Evolutionary conservation across 92 coral and sea anemone species (phyloP).

Genomic region (Metridium senile): DNA sequence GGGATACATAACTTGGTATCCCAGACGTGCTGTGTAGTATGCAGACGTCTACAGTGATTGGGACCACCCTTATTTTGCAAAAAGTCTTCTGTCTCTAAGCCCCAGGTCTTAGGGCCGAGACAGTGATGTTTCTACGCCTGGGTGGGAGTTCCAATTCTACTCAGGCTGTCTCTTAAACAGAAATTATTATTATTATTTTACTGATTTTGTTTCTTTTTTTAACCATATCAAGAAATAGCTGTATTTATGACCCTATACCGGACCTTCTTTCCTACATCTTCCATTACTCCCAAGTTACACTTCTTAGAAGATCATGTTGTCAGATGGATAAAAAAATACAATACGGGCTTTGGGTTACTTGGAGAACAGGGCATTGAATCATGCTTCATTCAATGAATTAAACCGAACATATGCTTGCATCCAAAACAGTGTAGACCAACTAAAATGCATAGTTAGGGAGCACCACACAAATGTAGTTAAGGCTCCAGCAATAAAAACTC

Average conservation of each 20-base stretch:
- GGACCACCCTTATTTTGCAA: too few relatives aligned
- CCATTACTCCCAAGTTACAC: constrained; percentile 39
- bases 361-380: constrained; percentile 49
- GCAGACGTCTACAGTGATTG: too few relatives aligned
- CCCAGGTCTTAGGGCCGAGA: neutral
- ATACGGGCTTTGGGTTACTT: constrained; percentile 30
- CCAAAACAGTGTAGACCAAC: neutral
- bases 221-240: constrained; percentile 11
- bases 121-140: neutral
- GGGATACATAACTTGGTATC: too few relatives aligned
- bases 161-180: too few relatives aligned
- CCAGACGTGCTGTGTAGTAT: too few relatives aligned
- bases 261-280: constrained; percentile 8
- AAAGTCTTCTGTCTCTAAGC: too few relatives aligned
- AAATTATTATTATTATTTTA: neutral
- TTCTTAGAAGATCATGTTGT: constrained; percentile 28
- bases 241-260: constrained; percentile 19
- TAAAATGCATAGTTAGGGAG: constrained; percentile 10
- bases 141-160: too few relatives aligned
- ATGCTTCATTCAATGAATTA: constrained; percentile 28
- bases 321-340: constrained; percentile 22
- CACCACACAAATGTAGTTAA: constrained; percentile 13
- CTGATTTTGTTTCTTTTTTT: neutral
- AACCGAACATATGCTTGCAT: constrained; percentile 3
- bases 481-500: constrained; percentile 15